These are phyloP conservation scores for Lithodes maja DNA, from an alignment of 2,888 invertebrate species.

Conservation along the genomic window DNA sequence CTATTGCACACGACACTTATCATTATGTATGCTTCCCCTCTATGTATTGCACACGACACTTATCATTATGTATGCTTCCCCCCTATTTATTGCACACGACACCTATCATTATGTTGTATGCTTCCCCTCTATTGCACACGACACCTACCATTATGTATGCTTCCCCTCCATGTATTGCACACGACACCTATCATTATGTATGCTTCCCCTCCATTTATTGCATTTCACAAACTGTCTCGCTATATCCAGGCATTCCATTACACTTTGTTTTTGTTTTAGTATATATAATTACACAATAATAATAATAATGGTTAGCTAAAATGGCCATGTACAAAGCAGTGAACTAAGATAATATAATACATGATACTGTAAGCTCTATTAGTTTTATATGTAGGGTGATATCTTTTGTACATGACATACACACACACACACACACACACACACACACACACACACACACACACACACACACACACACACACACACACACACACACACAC, in stretches of 20 bases:
- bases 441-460: slow-evolving; percentile 30
- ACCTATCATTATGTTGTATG: too few relatives aligned
- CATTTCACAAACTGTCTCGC: background rate
- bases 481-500: slow-evolving; percentile 41
- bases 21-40: too few relatives aligned
- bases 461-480: slow-evolving; percentile 36
- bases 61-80: background rate
- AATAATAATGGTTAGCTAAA: background rate
- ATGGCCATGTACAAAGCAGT: slow-evolving; percentile 25
- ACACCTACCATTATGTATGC: too few relatives aligned
- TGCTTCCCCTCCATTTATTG: background rate
- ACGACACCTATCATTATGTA: background rate
- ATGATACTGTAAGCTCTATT: background rate
- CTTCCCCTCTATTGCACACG: too few relatives aligned
- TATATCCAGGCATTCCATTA: too few relatives aligned
- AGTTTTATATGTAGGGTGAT: background rate
- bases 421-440: background rate
- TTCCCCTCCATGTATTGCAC: too few relatives aligned
- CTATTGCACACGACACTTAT: too few relatives aligned
- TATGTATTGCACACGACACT: too few relatives aligned
- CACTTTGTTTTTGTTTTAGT: too few relatives aligned
- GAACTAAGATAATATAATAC: background rate
- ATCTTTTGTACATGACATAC: background rate
- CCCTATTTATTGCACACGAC: background rate
- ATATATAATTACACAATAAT: too few relatives aligned